Conservation (phyloP, 2,797 vertebrate species). For the Myripristis murdjan region DNA sequence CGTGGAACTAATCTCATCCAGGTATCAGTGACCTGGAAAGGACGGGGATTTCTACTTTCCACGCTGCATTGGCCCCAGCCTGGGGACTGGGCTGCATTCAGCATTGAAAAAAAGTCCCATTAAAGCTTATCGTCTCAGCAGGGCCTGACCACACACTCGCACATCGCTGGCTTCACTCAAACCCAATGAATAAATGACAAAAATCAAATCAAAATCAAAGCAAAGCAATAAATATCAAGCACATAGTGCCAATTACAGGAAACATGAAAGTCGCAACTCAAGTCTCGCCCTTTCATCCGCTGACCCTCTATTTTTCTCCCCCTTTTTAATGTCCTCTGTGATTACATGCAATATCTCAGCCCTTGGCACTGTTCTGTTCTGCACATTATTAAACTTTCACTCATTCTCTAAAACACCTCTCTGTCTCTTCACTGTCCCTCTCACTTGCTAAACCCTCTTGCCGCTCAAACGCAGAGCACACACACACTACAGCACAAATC, state of each 20-base stretch:
- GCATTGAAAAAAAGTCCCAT: slow-evolving; percentile 48
- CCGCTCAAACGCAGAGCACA: slow-evolving; percentile 28
- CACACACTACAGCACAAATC: slow-evolving; percentile 78
- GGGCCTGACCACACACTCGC: slow-evolving; percentile 65
- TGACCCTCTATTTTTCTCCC: slow-evolving; percentile 3
- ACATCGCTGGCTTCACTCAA: slow-evolving; percentile 19
- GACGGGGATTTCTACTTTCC: slow-evolving; percentile 24
- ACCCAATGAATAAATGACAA: slow-evolving; percentile 51
- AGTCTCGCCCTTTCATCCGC: slow-evolving; percentile 20
- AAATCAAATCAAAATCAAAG: slow-evolving; percentile 45
- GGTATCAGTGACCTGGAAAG: slow-evolving; percentile 37
- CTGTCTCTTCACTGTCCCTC: slow-evolving; percentile 29
- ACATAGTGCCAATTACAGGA: slow-evolving; percentile 78
- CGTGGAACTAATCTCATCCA: slow-evolving; percentile 27
- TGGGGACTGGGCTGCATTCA: slow-evolving; percentile 4
- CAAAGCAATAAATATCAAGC: slow-evolving; percentile 81
- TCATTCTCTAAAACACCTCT: slow-evolving; percentile 15
- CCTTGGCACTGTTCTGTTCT: slow-evolving; percentile 39
- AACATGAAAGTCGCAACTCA: slow-evolving; percentile 58
- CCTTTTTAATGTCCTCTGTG: neutral
- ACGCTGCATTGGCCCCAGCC: slow-evolving; percentile 12
- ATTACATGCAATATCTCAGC: slow-evolving; percentile 34
- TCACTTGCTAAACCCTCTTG: slow-evolving; percentile 57
- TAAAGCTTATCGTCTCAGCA: slow-evolving; percentile 79
- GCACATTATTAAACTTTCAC: neutral